Conservation (phyloP, 2,888 invertebrate genomes). For the Orthosia gothica region DNA sequence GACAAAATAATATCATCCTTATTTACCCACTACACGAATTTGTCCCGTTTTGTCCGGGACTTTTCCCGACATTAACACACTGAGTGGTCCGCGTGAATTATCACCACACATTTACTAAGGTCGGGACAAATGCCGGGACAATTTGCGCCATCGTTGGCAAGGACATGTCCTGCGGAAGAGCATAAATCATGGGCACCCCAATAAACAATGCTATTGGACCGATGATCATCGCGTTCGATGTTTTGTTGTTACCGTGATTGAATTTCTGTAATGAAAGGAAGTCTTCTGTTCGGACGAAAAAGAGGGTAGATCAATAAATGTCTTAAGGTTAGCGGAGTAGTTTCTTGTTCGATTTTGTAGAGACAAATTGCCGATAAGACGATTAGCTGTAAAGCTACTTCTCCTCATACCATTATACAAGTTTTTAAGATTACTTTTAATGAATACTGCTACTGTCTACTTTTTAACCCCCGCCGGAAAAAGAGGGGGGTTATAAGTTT, state of each 20-base stretch:
- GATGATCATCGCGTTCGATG: slow-evolving; percentile 61
- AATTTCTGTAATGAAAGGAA: slow-evolving; percentile 58
- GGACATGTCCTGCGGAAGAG: slow-evolving; percentile 76
- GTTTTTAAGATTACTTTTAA: too few relatives aligned
- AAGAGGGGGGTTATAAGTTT: too few relatives aligned
- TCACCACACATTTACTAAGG: slow-evolving; percentile 78
- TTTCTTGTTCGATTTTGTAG: background rate
- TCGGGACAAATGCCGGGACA: slow-evolving; percentile 81
- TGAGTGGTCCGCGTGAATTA: slow-evolving; percentile 77
- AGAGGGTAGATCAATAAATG: slow-evolving; percentile 29
- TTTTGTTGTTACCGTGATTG: slow-evolving; percentile 67
- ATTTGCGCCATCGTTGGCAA: slow-evolving; percentile 77
- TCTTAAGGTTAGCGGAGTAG: slow-evolving; percentile 11
- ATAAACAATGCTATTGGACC: slow-evolving; percentile 78
- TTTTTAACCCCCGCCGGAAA: too few relatives aligned
- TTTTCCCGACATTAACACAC: slow-evolving; percentile 72
- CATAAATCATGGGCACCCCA: slow-evolving; percentile 82
- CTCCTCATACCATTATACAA: too few relatives aligned
- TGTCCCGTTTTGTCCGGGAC: slow-evolving; percentile 67
- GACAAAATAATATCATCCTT: slow-evolving; percentile 55
- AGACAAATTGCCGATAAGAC: slow-evolving; percentile 14
- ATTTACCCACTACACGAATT: slow-evolving; percentile 64
- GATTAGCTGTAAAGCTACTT: background rate
- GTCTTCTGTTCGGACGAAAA: slow-evolving; percentile 33
- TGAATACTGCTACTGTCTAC: too few relatives aligned